A percentile compares a stretch with the other conserved stretches of the same genome.
phyloP scores from a whole-genome alignment of 2,797 vertebrate genomes.

The Chrysolophus pictus region DNA sequence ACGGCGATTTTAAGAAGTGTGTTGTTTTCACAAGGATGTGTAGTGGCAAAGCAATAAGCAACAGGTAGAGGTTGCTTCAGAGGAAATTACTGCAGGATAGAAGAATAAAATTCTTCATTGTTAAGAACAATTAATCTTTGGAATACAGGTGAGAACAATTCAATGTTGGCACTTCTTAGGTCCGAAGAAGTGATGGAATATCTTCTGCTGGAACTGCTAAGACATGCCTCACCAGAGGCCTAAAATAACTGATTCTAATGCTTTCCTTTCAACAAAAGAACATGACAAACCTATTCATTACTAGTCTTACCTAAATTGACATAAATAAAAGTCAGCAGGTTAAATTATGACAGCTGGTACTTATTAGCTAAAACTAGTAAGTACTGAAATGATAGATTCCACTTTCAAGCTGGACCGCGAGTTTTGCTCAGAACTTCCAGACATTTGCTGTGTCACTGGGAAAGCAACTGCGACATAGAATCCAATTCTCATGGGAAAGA shows the following conservation, averaged over 20 bases:
- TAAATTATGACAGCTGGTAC: not conserved
- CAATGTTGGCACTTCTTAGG: not conserved
- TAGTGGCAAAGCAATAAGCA: not conserved
- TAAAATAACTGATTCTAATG: not conserved
- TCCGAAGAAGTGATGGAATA: not conserved
- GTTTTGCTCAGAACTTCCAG: not conserved
- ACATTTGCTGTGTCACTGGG: accelerated
- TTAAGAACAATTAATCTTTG: not conserved
- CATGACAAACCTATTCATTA: not conserved
- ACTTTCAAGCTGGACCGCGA: not conserved
- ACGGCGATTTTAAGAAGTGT: not conserved
- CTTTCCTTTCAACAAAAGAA: not conserved
- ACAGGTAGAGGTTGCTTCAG: not conserved
- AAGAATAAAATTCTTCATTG: not conserved
- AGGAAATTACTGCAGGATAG: not conserved
- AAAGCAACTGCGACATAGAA: not conserved
- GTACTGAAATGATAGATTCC: not conserved
- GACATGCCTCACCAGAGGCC: not conserved
- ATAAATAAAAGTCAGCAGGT: not conserved
- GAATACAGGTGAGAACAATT: not conserved
- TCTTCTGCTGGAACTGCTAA: not conserved
- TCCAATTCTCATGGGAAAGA: not conserved
- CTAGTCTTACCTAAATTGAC: not conserved
- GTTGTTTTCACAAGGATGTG: not conserved
- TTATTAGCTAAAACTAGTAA: not conserved